Evolutionary conservation across 2,888 invertebrate genomes (phyloP).

Genomic region (Scaptomyza reducta): DNA sequence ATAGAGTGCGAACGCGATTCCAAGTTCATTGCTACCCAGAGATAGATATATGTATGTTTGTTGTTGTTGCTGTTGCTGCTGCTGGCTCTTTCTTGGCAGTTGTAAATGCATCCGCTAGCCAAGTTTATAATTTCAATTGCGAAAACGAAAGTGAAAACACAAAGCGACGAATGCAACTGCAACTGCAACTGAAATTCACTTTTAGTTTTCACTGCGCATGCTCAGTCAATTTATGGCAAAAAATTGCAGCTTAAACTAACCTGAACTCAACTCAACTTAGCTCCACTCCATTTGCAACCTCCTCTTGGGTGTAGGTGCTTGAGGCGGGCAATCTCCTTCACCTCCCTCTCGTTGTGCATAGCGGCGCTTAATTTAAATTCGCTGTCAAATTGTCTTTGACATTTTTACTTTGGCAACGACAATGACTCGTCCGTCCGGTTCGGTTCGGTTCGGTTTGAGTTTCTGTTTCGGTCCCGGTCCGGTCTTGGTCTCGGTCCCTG

Average conservation of each 20-base stretch:
- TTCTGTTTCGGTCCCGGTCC: conserved; percentile 1
- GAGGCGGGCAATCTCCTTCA: not conserved
- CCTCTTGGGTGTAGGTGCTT: conserved; percentile 11
- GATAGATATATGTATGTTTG: conserved; percentile 10
- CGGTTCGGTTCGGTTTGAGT: not conserved
- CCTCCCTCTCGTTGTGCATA: not conserved
- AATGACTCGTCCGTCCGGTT: conserved; percentile 43
- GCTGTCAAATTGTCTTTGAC: conserved; percentile 73
- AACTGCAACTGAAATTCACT: conserved; percentile 60
- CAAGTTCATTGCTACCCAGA: conserved; percentile 72
- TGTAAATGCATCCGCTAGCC: conserved; percentile 76
- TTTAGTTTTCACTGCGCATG: conserved; percentile 73
- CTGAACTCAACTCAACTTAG: conserved; percentile 16
- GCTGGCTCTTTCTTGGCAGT: conserved; percentile 54
- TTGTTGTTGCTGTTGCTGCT: conserved; percentile 28
- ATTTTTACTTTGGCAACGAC: conserved; percentile 54
- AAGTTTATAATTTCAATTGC: conserved; percentile 77
- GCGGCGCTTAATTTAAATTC: conserved; percentile 57
- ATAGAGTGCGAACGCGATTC: conserved; percentile 22
- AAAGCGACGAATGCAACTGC: conserved; percentile 39
- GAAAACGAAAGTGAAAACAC: conserved; percentile 77
- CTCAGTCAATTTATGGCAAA: conserved; percentile 69
- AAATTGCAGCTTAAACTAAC: conserved; percentile 37
- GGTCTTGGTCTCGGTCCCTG: conserved; percentile 27
- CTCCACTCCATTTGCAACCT: conserved; percentile 1